phyloP scores from a whole-genome alignment of 2,797 vertebrate genomes.

The Coregonus sp. region DNA sequence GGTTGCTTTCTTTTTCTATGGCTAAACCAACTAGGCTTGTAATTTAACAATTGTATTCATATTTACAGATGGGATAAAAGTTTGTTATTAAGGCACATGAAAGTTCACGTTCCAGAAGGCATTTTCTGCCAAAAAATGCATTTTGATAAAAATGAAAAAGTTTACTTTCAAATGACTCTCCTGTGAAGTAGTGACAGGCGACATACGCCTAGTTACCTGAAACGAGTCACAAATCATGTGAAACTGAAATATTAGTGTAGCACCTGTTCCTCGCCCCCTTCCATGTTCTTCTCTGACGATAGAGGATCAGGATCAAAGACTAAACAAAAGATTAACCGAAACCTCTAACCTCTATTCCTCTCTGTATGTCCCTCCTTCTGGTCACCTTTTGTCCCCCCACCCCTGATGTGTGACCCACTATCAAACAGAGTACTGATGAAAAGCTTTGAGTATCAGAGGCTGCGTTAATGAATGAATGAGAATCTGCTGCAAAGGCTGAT shows the following conservation, averaged over 20 bases:
- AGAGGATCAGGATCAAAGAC: neutral
- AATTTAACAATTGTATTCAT: no score
- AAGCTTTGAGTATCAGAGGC: conserved; percentile 7
- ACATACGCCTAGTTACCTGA: no score
- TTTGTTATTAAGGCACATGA: no score
- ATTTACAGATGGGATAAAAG: no score
- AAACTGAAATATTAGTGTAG: neutral
- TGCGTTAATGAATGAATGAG: conserved; percentile 7
- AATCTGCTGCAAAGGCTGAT: conserved; percentile 27
- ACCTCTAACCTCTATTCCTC: neutral
- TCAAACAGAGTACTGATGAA: conserved; percentile 15
- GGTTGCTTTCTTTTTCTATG: no score
- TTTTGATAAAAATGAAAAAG: no score
- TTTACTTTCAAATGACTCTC: no score
- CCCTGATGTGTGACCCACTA: conserved; percentile 35
- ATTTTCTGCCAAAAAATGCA: no score
- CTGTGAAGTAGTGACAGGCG: no score
- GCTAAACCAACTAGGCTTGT: no score
- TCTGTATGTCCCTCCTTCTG: neutral
- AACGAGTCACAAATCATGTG: neutral
- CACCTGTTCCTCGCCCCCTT: neutral
- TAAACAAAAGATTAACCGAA: neutral
- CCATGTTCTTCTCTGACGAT: neutral
- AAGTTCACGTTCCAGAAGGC: no score
- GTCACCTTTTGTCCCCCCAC: neutral